Evolutionary conservation across 2,113 vertebrate genomes (phyloP).

Genomic region (Gasterosteus nipponicus): DNA sequence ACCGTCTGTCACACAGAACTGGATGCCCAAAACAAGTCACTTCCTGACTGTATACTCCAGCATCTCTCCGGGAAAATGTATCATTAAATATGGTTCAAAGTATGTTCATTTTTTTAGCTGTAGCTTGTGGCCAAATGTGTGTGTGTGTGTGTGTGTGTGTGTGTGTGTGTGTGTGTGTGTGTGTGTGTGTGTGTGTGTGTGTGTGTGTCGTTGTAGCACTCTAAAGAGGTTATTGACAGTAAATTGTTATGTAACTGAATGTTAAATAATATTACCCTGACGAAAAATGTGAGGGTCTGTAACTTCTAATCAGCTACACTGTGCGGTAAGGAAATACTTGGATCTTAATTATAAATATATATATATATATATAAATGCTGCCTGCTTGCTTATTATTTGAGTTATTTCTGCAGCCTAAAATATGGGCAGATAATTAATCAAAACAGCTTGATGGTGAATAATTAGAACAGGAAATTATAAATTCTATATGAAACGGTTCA

Average conservation of each 20-base stretch:
- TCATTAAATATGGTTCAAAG: slow-evolving; percentile 6
- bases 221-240: slow-evolving; percentile 20
- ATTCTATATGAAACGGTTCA: not conserved
- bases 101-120: slow-evolving; percentile 20
- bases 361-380: not conserved
- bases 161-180: not conserved
- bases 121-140: not conserved
- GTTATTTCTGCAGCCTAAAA: not conserved
- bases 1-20: slow-evolving; percentile 76
- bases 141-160: not conserved
- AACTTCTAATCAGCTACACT: slow-evolving; percentile 35
- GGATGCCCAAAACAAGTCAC: slow-evolving; percentile 49
- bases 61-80: slow-evolving; percentile 4
- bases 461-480: not conserved
- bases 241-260: slow-evolving; percentile 32
- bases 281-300: slow-evolving; percentile 21
- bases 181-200: not conserved
- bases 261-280: slow-evolving; percentile 27
- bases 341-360: not conserved
- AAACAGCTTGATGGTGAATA: not conserved
- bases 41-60: slow-evolving; percentile 48
- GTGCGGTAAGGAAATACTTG: not conserved
- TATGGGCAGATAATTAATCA: not conserved
- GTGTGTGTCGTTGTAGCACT: not conserved
- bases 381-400: not conserved